These are phyloP conservation scores for Cephalophus harveyi DNA, from an alignment of 2,113 vertebrate species.

Conservation along the genomic window DNA sequence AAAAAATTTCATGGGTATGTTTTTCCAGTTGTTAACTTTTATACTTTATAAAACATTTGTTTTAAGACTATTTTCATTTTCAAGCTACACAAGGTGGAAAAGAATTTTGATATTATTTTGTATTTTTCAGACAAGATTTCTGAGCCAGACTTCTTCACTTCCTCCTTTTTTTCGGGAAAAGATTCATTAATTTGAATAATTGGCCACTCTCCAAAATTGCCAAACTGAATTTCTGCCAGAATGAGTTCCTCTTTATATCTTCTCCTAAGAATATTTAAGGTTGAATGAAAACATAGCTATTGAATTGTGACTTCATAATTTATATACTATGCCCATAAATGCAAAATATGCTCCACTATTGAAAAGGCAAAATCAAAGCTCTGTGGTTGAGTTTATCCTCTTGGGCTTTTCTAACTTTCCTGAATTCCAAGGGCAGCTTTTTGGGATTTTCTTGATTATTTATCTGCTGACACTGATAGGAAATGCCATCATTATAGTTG, in stretches of 20 bases:
- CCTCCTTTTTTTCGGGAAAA: neutral
- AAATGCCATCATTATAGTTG: slow-evolving; percentile 27
- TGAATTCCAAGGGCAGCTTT: slow-evolving; percentile 30
- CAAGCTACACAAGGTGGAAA: neutral
- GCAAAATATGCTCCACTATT: neutral
- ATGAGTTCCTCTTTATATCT: neutral
- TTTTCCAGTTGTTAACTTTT: neutral
- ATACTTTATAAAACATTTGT: neutral
- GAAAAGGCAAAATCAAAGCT: slow-evolving; percentile 22
- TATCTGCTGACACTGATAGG: slow-evolving; percentile 47
- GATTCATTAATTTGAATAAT: neutral
- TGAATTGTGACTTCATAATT: neutral
- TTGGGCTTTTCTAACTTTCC: slow-evolving; percentile 50
- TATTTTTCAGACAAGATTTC: neutral
- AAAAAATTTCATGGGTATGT: neutral
- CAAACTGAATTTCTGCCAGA: neutral
- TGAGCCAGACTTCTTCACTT: neutral
- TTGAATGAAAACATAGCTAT: neutral
- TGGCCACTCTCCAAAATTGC: neutral
- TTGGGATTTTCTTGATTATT: slow-evolving; percentile 50
- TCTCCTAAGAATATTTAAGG: neutral
- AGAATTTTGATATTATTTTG: neutral
- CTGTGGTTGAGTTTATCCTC: slow-evolving; percentile 38
- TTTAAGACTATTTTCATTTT: neutral
- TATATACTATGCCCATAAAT: neutral